phyloP scores from a whole-genome alignment of 2,113 vertebrate species.

The Barbus barbus region DNA sequence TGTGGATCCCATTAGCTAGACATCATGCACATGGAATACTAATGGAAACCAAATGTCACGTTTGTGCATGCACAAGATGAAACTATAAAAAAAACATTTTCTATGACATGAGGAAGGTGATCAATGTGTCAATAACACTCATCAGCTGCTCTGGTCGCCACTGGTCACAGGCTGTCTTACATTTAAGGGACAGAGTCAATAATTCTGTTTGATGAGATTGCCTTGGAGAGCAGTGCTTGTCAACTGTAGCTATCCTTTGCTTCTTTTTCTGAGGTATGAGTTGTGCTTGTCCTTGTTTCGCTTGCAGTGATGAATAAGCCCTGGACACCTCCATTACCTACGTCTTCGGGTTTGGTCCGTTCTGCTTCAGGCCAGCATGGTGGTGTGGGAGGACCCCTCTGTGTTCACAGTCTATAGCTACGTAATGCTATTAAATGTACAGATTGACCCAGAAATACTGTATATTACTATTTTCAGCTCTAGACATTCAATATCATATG shows the following conservation, averaged over 20 bases:
- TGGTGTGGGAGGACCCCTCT: background rate
- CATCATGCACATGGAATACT: slow-evolving; percentile 17
- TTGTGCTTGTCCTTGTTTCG: background rate
- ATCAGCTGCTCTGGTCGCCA: slow-evolving; percentile 30
- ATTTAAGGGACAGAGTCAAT: slow-evolving; percentile 55
- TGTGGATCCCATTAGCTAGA: background rate
- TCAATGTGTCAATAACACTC: slow-evolving; percentile 55
- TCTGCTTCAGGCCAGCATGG: background rate
- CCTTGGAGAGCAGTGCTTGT: background rate
- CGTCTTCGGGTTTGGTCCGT: background rate
- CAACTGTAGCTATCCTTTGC: background rate
- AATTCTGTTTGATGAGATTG: background rate
- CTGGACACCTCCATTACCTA: background rate
- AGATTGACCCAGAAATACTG: background rate
- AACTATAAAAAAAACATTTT: slow-evolving; percentile 28
- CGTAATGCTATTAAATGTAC: slow-evolving; percentile 6
- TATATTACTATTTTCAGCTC: background rate
- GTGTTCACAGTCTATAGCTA: background rate
- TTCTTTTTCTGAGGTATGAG: background rate
- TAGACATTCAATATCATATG: too few relatives aligned
- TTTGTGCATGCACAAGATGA: background rate
- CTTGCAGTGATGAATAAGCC: background rate
- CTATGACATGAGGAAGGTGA: slow-evolving; percentile 50
- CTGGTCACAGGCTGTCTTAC: slow-evolving; percentile 63
- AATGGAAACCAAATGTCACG: background rate